Conservation (phyloP, 2,113 vertebrate genomes). For the Empidonax traillii region DNA sequence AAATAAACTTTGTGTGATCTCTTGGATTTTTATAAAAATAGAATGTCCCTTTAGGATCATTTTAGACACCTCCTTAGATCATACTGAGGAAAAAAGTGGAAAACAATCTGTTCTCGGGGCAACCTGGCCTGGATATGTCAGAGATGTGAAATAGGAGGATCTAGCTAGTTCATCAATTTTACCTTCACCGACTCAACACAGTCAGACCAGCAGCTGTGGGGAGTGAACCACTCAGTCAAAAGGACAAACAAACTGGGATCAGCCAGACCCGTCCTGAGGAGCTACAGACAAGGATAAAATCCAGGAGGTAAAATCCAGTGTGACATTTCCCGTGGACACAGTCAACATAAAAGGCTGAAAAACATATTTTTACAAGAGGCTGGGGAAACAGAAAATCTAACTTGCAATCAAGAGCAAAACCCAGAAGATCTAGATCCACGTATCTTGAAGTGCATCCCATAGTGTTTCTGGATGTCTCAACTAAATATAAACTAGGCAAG, state of each 20-base stretch:
- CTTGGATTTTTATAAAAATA: background rate
- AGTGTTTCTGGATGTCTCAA: background rate
- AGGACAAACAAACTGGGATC: background rate
- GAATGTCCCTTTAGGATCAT: background rate
- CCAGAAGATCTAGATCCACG: accelerated
- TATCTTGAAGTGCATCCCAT: background rate
- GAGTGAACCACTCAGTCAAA: background rate
- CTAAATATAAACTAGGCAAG: background rate
- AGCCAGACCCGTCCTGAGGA: background rate
- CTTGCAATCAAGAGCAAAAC: background rate
- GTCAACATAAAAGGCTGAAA: background rate
- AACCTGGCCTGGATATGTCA: background rate
- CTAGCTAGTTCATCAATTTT: background rate
- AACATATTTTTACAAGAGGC: background rate
- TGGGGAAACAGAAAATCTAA: background rate
- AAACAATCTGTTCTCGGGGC: background rate
- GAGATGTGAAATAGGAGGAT: background rate
- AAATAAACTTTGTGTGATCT: background rate
- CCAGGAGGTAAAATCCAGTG: background rate
- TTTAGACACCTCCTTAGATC: background rate
- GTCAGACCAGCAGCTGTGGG: background rate
- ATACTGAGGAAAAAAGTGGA: background rate
- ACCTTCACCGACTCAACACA: background rate
- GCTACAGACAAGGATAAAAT: background rate
- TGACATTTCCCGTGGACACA: background rate